Evolutionary conservation across 2,113 vertebrate genomes (phyloP).

Genomic region (Patagioenas fasciata): DNA sequence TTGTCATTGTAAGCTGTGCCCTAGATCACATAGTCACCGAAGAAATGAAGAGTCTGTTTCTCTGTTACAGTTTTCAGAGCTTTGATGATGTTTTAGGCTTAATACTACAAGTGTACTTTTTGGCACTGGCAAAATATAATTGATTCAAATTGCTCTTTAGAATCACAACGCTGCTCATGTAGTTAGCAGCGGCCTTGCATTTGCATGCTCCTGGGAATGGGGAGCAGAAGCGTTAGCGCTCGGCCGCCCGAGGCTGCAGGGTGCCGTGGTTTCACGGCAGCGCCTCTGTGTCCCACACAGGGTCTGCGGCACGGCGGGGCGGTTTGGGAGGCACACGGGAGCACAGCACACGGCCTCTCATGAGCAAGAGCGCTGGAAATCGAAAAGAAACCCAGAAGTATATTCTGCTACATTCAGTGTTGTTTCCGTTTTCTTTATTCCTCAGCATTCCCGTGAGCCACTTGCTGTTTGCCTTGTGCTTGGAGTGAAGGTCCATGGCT

Average conservation of each 20-base stretch:
- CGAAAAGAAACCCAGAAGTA: not conserved
- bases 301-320: not conserved
- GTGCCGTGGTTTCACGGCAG: accelerated
- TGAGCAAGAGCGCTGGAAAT: not conserved
- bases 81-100: not conserved
- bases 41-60: not conserved
- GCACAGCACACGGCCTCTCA: accelerated
- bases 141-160: not conserved
- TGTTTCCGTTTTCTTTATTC: not conserved
- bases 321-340: not conserved
- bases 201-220: accelerated
- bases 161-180: not conserved
- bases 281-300: not conserved
- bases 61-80: not conserved
- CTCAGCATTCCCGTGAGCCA: not conserved
- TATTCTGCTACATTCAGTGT: not conserved
- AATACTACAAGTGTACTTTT: not conserved
- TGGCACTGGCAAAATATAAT: not conserved
- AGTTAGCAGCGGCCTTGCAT: not conserved
- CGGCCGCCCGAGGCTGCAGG: accelerated
- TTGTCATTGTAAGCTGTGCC: not conserved
- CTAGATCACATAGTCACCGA: not conserved
- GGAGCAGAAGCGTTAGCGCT: not conserved
- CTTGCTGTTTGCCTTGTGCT: not conserved
- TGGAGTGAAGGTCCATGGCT: not conserved